Percentiles rank a stretch among this genome's conserved stretches.
Conservation (phyloP, 2,888 invertebrate species). For the Synergus japonicus region DNA sequence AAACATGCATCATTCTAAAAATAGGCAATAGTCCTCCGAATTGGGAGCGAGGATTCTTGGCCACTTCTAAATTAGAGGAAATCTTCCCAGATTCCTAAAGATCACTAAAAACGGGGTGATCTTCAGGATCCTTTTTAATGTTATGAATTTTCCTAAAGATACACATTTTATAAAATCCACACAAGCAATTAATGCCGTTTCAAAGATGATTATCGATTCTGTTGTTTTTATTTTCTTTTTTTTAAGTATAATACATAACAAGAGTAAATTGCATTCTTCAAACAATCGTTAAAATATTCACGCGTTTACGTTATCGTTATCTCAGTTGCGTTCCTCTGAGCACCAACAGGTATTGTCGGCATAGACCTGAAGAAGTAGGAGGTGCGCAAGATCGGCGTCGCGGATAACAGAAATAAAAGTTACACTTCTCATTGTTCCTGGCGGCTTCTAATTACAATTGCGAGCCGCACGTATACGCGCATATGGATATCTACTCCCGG, state of each 20-base stretch:
- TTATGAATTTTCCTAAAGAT: not conserved
- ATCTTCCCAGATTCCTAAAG: not conserved
- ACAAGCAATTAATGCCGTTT: too few relatives aligned
- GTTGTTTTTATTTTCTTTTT: not conserved
- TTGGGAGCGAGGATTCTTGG: not conserved
- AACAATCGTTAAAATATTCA: not conserved
- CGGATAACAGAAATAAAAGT: constrained; percentile 75
- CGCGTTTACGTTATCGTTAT: not conserved
- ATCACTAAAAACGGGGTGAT: not conserved
- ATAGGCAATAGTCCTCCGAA: constrained; percentile 55
- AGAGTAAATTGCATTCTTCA: not conserved
- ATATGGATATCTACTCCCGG: constrained; percentile 52
- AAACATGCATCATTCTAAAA: constrained; percentile 74
- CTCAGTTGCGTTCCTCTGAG: constrained; percentile 30
- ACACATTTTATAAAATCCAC: not conserved
- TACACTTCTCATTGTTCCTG: constrained; percentile 74
- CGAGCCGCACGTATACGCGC: constrained; percentile 53
- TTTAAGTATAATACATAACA: not conserved
- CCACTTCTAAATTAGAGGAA: not conserved
- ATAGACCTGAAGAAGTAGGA: constrained; percentile 33
- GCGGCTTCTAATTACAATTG: constrained; percentile 73
- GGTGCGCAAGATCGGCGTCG: constrained; percentile 65
- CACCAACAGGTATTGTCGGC: constrained; percentile 47
- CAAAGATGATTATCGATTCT: too few relatives aligned
- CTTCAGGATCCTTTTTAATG: not conserved